Base-by-base conservation (phyloP, 2,797 vertebrate genomes). In the Borostomias antarcticus region DNA sequence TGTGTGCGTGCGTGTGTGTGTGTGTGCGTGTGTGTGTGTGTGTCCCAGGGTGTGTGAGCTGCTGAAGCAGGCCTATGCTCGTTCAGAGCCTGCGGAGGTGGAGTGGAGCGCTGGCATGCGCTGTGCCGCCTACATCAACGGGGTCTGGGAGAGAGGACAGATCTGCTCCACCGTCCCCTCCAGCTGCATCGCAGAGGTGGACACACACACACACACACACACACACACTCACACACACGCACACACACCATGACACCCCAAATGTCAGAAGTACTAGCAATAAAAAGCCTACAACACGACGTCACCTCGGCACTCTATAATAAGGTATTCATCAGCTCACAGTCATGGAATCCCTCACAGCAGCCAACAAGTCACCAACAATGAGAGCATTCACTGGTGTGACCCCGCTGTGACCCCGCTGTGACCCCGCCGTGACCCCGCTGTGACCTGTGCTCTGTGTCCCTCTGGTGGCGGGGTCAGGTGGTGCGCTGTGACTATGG, bases 401-500 rank as follows among this genome's bases (percentile, higher is more conserved):
- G n/a, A n/a, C n/a, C n/a, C n/a, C n/a, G n/a, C n/a, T n/a, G n/a
- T n/a, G n/a, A n/a, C n/a, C n/a, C n/a, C n/a, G n/a, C n/a, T n/a
- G n/a, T n/a, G n/a, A n/a, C n/a, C n/a, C n/a, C n/a, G n/a, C n/a
- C n/a, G n/a, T n/a, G n/a, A n/a, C n/a, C n/a, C n/a, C 15, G 17
- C 13, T 33, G 62, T 58, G n/a, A n/a, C n/a, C n/a, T n/a, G n/a
- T n/a, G n/a, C n/a, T n/a, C n/a, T n/a, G 7, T 69, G 15, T 68
- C 28, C 53, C 32, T 60, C 33, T 79, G 33, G 19, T 58, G 51
- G 2, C 25, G 58, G 28, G 58, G 64, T 57, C 72, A 99, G 97
- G 93, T 98, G 58, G 80, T 91, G 30, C 91, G 93, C 47, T 95
- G 93, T 79, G 97, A 99, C 70, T 91, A 91, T 81, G 96, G 96